A percentile compares a stretch with the other conserved stretches of the same genome.
Evolutionary conservation across 2,888 invertebrate genomes (phyloP).

Genomic region (Rapana venosa): DNA sequence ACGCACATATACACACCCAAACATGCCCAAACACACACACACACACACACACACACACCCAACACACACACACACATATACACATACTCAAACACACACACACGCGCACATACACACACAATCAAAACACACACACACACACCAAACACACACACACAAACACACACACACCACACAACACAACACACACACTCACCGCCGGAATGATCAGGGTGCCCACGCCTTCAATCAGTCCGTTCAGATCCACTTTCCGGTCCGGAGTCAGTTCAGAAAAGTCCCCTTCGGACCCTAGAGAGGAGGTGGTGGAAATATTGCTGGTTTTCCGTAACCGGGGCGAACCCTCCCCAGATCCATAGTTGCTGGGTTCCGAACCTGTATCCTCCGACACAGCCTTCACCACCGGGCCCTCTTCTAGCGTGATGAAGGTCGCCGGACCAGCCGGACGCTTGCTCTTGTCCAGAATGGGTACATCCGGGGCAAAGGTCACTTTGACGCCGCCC

Average conservation of each 20-base stretch:
- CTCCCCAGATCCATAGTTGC: conserved; percentile 47
- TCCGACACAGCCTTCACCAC: conserved; percentile 15
- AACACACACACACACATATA: background rate
- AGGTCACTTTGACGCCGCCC: background rate
- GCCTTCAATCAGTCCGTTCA: conserved; percentile 67
- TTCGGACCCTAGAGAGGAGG: conserved; percentile 66
- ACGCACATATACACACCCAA: background rate
- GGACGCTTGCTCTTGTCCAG: conserved; percentile 13
- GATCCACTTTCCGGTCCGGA: conserved; percentile 53
- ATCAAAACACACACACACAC: too few species aligned
- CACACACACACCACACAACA: background rate
- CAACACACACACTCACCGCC: conserved; percentile 60
- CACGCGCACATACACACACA: conserved; percentile 4
- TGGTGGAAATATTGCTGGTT: conserved; percentile 64
- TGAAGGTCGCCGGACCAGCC: conserved; percentile 24
- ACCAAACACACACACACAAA: background rate
- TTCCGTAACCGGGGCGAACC: conserved; percentile 56
- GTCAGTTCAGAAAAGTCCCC: conserved; percentile 46
- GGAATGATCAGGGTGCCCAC: conserved; percentile 71
- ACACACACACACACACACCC: background rate
- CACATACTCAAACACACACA: conserved; percentile 16
- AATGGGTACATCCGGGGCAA: conserved; percentile 22
- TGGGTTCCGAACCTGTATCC: conserved; percentile 45
- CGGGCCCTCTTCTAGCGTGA: conserved; percentile 29
- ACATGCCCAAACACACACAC: background rate